Evolutionary conservation across 2,113 vertebrate genomes (phyloP).

Genomic region (Melanostigma gelatinosum): DNA sequence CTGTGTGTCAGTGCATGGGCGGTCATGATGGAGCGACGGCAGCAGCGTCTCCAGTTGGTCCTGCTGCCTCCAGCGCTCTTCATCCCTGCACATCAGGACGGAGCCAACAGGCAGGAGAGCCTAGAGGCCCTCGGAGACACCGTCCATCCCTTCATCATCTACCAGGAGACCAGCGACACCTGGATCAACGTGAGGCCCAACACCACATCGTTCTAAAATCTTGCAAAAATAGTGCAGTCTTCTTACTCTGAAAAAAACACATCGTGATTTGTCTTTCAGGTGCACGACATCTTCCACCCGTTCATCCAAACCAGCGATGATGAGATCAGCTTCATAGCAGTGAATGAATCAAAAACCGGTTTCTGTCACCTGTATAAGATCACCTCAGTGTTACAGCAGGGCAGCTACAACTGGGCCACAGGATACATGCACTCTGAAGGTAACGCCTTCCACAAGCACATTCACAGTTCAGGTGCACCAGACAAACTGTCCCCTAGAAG

Average conservation of each 20-base stretch:
- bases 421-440: conserved; percentile 86
- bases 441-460: conserved; percentile 59
- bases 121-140: conserved; percentile 85
- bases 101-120: conserved; percentile 82
- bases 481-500: background rate
- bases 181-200: conserved; percentile 92
- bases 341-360: conserved; percentile 93
- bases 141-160: conserved; percentile 89
- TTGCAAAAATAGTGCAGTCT: background rate
- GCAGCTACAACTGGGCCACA: conserved; percentile 85
- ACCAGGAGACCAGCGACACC: conserved; percentile 91
- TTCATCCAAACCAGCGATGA: conserved; percentile 89
- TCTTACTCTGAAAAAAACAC: background rate
- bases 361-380: conserved; percentile 95
- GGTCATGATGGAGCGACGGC: conserved; percentile 91
- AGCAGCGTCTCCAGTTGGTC: conserved; percentile 90
- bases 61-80: conserved; percentile 91
- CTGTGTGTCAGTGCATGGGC: conserved; percentile 88
- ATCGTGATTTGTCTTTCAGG: conserved; percentile 64
- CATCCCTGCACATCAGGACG: conserved; percentile 82
- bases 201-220: background rate
- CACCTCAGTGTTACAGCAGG: conserved; percentile 82
- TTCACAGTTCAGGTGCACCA: too few species aligned
- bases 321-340: conserved; percentile 90
- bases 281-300: conserved; percentile 95